Evolutionary conservation across 2,888 invertebrate species (phyloP), one percentile per base, ranked within the genome.

Genomic region (Heliconius erato): DNA sequence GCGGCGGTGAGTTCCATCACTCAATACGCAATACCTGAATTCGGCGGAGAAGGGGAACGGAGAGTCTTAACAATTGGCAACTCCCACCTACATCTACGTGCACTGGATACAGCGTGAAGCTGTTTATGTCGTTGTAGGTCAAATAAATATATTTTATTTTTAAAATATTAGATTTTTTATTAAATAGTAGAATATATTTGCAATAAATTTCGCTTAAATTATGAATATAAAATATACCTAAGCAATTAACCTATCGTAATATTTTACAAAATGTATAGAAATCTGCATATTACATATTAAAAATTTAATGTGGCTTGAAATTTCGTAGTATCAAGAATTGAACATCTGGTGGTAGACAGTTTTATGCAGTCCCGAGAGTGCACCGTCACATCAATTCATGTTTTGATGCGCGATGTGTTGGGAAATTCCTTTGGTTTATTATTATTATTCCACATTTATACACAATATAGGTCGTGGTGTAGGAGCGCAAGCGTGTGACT

Each of bases 331-430:
- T 63, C n/a, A 76, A 76, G n/a, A 76, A 63, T 26, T 35, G 63
- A 63, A 63, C 76, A 63, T 59, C n/a, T 76, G 35, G 63, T 76
- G 76, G 40, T 76, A 63, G 76, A 76, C 76, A 76, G 63, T 76
- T 76, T 76, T 26, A 76, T 76, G 76, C 40, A 35, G n/a, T 35
- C 76, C 35, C 63, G 63, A 63, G 76, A 76, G 76, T 76, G 76
- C 76, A 76, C 4, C 63, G 35, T 76, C 76, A 63, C 76, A 76
- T 63, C 40, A 76, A 76, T 76, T 76, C 40, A 59, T 63, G 14
- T 63, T 74, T 76, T 76, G 76, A 76, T 63, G 63, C 35, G 35
- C 32, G 63, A 76, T 40, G 35, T 76, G 63, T 63, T 63, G 35
- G 63, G 35, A 76, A 59, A 74, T 63, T 35, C 35, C n/a, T 35